Base-by-base conservation (phyloP, 2,113 vertebrate species). In the Scophthalmus maximus region DNA sequence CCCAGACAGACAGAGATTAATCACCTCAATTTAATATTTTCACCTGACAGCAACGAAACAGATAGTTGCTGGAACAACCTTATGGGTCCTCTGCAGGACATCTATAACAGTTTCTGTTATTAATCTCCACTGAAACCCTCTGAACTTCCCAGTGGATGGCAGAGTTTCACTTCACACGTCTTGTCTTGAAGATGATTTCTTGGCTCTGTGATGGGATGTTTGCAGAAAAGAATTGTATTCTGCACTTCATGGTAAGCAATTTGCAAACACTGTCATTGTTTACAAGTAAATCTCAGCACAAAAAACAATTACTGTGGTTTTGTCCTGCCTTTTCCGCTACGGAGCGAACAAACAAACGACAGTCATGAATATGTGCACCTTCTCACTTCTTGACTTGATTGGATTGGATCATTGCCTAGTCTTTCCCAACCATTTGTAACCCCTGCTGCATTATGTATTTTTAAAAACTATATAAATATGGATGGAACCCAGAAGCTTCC, bases 41-140 rank as follows among this genome's bases (percentile, higher is more conserved):
- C 51, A 72, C 65, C 65, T 86, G 89, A 89, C 87, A 90, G 73
- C 9, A 12, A 65, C 17, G 64, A 87, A 86, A 91, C 87, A 81
- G 88, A 91, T 90, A 63, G 86, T 82, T 76, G 68, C 81, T 74
- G 73, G 50, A 87, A 78, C 51, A 84, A 80, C 78, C 85, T 82
- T 77, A 85, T 52, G 68, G 84, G 83, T 56, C 52, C 52, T 79
- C 76, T 75, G 50, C 80, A 70, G 79, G 81, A 79, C 82, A 85
- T 89, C 82, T 81, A 84, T 86, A 88, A 87, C 60, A 17, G 46
- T 27, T 52, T 17, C 47, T 52, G 62, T 73, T 83, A 91, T 91
- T 92, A 79, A 92, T 92, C 82, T 91, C 79, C 62, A 77, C 77
- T 76, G 68, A 90, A 88, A 78, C n/a, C 63, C 71, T 76, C 38